Evolutionary conservation across 2,797 vertebrate genomes (phyloP).

Genomic region (Anguilla marmorata): DNA sequence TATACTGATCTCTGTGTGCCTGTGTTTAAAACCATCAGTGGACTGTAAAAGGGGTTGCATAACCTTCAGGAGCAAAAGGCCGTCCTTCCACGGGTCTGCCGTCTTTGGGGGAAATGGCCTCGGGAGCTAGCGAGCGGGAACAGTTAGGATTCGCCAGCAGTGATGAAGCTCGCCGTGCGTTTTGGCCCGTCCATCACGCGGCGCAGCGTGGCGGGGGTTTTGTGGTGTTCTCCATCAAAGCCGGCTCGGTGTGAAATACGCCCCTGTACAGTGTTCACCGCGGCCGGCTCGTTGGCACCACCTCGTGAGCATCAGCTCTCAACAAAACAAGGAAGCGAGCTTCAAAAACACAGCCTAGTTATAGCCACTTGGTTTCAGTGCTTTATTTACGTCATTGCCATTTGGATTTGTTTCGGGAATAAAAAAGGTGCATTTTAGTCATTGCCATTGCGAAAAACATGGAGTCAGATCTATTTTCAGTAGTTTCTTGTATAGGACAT

Average conservation of each 20-base stretch:
- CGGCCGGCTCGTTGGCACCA: no score
- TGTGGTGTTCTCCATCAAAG: no score
- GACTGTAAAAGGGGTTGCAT: constrained; percentile 94
- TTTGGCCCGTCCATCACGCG: constrained; percentile 98
- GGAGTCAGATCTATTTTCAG: background rate
- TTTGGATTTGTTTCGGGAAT: background rate
- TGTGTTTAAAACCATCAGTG: constrained; percentile 61
- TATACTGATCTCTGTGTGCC: background rate
- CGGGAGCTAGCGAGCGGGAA: constrained; percentile 99
- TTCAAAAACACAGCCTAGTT: no score
- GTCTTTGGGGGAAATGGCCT: constrained; percentile 99
- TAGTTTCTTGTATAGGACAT: background rate
- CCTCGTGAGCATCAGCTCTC: no score
- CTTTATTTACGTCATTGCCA: no score
- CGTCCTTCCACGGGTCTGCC: constrained; percentile 93
- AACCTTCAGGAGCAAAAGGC: constrained; percentile 97
- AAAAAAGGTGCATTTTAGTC: background rate
- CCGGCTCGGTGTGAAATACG: no score
- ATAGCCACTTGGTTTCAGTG: no score
- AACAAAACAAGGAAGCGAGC: no score
- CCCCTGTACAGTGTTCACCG: no score
- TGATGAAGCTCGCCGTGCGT: constrained; percentile 99
- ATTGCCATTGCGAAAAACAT: background rate
- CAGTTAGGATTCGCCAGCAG: constrained; percentile 99
- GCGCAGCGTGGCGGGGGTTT: constrained; percentile 65